Conservation (phyloP, 2,797 vertebrate species). For the Erethizon dorsatum region DNA sequence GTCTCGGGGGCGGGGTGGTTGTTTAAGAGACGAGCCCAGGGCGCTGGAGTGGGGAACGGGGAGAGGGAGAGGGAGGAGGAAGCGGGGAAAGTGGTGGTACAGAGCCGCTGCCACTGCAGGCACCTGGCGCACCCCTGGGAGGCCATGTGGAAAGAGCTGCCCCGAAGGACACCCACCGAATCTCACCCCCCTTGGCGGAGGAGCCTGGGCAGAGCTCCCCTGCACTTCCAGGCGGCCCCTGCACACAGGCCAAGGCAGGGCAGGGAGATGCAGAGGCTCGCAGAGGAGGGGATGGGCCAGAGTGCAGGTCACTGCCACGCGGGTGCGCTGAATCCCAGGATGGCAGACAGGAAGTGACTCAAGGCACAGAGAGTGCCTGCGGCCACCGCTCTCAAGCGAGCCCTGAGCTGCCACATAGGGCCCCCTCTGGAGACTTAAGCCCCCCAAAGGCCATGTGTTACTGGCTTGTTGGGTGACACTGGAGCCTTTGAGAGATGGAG, state of each 20-base stretch:
- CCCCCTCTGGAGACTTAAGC: not conserved
- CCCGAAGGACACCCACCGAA: not conserved
- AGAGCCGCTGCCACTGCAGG: not conserved
- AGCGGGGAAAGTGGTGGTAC: not conserved
- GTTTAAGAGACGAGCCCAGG: not conserved
- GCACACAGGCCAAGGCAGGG: not conserved
- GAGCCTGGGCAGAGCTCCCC: not conserved
- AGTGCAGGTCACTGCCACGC: not conserved
- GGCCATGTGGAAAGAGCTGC: fast-evolving
- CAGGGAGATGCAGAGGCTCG: not conserved
- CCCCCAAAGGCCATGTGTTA: not conserved
- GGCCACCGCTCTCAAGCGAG: not conserved
- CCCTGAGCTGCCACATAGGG: not conserved
- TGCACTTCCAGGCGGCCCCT: not conserved
- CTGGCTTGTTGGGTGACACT: not conserved
- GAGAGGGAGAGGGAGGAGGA: not conserved
- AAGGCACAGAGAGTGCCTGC: fast-evolving
- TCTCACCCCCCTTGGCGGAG: not conserved
- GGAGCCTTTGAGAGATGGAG: not conserved
- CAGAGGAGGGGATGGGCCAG: not conserved
- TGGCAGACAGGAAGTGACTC: not conserved
- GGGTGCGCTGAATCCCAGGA: not conserved
- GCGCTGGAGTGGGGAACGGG: not conserved
- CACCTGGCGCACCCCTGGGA: not conserved
- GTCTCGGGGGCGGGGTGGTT: not conserved